Evolutionary conservation across 2,888 invertebrate species (phyloP).

Genomic region (Zeuzera pyrina): DNA sequence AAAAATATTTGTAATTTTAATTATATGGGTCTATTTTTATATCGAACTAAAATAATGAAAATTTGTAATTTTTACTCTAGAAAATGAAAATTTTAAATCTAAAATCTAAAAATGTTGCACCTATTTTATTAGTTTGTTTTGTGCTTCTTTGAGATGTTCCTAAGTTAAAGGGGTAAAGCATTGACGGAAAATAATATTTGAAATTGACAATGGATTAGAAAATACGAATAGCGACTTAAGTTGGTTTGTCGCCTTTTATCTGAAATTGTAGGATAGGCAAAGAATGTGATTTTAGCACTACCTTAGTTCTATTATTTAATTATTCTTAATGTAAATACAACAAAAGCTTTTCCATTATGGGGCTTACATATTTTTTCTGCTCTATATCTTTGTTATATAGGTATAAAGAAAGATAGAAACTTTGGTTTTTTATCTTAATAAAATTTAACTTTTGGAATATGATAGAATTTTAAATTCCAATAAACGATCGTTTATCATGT

Average conservation of each 20-base stretch:
- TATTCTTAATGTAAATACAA: conserved; percentile 1
- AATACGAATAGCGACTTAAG: neutral
- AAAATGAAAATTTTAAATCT: too few relatives aligned
- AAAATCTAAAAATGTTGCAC: too few relatives aligned
- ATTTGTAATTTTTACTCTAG: too few relatives aligned
- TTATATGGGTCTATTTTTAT: too few relatives aligned
- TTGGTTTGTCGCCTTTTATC: neutral
- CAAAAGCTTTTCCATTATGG: neutral
- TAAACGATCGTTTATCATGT: too few relatives aligned
- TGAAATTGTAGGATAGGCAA: conserved; percentile 25
- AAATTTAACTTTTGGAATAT: too few relatives aligned
- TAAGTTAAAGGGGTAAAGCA: neutral
- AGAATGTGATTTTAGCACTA: conserved; percentile 47
- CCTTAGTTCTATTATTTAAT: conserved; percentile 29
- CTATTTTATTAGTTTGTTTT: too few relatives aligned
- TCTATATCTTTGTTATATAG: neutral
- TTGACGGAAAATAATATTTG: neutral
- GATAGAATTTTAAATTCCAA: too few relatives aligned
- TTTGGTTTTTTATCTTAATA: too few relatives aligned
- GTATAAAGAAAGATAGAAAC: too few relatives aligned
- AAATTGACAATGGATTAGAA: neutral
- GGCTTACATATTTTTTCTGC: neutral
- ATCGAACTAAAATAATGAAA: too few relatives aligned
- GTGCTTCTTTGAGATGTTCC: neutral
- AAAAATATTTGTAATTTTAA: too few relatives aligned